Conservation (phyloP, 2,888 invertebrate species). For the Cryptocephalus primarius region DNA sequence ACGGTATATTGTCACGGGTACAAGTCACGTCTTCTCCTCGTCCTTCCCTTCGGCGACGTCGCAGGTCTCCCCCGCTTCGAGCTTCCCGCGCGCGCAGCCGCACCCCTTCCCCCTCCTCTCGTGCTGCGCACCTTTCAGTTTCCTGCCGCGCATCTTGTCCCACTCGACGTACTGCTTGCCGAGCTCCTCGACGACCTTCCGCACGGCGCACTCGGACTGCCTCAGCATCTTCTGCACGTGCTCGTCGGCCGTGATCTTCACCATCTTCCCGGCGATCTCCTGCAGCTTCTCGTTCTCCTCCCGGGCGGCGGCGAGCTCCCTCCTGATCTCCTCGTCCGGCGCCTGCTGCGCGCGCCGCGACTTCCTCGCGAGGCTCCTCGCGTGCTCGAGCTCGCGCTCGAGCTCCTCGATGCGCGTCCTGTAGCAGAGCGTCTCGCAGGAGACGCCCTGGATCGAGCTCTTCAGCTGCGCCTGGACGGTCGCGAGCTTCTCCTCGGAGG, state of each 20-base stretch:
- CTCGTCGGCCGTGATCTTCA: constrained; percentile 20
- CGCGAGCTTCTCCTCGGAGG: constrained; percentile 27
- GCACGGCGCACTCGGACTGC: constrained; percentile 30
- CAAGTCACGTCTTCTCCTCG: no score
- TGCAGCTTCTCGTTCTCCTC: constrained; percentile 20
- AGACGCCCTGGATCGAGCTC: constrained; percentile 24
- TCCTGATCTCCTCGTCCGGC: constrained; percentile 11
- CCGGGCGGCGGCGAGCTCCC: constrained; percentile 18
- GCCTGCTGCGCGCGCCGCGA: constrained; percentile 9
- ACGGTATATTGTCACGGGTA: no score
- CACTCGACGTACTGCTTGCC: constrained; percentile 23
- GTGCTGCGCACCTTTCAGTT: background rate
- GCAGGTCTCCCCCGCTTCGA: background rate
- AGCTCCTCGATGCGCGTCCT: constrained; percentile 21
- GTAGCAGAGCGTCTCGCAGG: constrained; percentile 23
- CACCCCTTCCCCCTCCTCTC: background rate
- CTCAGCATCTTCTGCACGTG: constrained; percentile 28
- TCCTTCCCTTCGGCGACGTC: no score
- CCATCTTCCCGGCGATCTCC: constrained; percentile 19
- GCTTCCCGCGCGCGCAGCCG: background rate
- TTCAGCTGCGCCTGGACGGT: constrained; percentile 25
- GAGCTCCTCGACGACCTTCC: constrained; percentile 27
- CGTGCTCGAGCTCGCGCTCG: constrained; percentile 15
- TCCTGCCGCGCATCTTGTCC: constrained; percentile 10
- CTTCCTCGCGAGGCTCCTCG: constrained; percentile 12